These are phyloP conservation scores for Drosophila flavopinicola DNA, from an alignment of 2,888 invertebrate species.

Conservation along the genomic window DNA sequence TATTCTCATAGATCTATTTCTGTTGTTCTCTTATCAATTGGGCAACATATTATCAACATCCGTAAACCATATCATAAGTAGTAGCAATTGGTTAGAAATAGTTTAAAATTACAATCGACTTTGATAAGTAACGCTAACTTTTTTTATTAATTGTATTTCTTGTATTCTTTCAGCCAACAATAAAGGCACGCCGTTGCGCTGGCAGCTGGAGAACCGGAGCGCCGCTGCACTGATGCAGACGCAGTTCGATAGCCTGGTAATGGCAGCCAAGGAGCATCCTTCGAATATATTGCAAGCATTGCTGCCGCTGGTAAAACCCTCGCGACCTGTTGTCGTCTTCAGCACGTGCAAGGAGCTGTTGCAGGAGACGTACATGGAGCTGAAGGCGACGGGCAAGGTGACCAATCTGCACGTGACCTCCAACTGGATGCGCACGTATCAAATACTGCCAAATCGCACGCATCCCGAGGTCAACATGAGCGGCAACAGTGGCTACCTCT, in stretches of 20 bases:
- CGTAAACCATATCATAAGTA: no score
- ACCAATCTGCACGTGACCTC: conserved; percentile 92
- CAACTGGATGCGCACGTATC: conserved; percentile 95
- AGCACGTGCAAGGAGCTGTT: conserved; percentile 92
- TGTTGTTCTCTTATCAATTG: no score
- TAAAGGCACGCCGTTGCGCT: conserved; percentile 84
- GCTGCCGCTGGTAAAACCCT: conserved; percentile 90
- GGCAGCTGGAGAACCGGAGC: conserved; percentile 89
- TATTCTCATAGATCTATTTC: no score
- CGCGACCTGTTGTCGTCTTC: conserved; percentile 94
- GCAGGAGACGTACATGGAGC: conserved; percentile 91
- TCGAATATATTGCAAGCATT: conserved; percentile 90
- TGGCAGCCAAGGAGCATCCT: conserved; percentile 95
- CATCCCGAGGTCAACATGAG: conserved; percentile 97
- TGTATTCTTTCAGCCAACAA: conserved; percentile 32
- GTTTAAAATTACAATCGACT: no score
- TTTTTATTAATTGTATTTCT: no score
- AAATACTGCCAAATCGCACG: conserved; percentile 94
- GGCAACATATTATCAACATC: no score
- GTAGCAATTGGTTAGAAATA: no score
- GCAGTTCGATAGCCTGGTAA: conserved; percentile 90
- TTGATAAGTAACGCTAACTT: no score
- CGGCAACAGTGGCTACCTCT: conserved; percentile 93
- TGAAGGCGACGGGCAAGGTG: conserved; percentile 90
- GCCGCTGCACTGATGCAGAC: conserved; percentile 87